Percentiles rank a stretch among this genome's conserved stretches.
phyloP scores from a whole-genome alignment of 2,113 vertebrate genomes.

The Scalopus aquaticus region DNA sequence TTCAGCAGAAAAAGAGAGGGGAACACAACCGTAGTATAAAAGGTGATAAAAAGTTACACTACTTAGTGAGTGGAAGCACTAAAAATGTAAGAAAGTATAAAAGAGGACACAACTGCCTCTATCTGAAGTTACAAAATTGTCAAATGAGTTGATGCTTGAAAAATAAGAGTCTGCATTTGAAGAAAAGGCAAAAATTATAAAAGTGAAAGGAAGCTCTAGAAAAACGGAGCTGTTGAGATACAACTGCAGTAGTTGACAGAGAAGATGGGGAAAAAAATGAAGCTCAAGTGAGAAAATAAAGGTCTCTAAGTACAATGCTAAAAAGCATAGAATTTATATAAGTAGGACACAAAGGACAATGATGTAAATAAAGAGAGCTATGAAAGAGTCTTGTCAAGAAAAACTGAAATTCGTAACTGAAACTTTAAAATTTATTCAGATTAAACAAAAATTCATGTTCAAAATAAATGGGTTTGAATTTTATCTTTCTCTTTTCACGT shows the following conservation, averaged over 20 bases:
- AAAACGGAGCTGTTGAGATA: not conserved
- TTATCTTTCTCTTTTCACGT: conserved; percentile 3
- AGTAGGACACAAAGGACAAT: not conserved
- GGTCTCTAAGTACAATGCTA: not conserved
- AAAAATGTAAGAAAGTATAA: not conserved
- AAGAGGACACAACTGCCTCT: not conserved
- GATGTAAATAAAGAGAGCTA: not conserved
- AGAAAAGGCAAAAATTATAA: not conserved
- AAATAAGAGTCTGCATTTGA: not conserved
- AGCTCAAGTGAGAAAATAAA: not conserved
- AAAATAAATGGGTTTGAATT: conserved; percentile 8
- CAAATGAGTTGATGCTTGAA: not conserved
- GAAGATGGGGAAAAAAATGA: not conserved
- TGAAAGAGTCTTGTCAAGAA: not conserved
- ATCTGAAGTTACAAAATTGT: not conserved
- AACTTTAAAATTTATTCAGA: not conserved
- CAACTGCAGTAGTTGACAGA: not conserved
- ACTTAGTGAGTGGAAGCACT: not conserved
- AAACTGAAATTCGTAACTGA: conserved; percentile 3
- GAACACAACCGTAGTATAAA: not conserved
- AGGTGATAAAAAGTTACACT: not conserved
- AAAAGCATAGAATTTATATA: not conserved
- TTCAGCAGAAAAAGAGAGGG: not conserved
- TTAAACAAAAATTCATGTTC: conserved; percentile 21
- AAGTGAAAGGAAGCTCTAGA: not conserved